Conservation (phyloP, 37 sponge, comb jelly and placozoan species). For the Aplysina aerophoba region DNA sequence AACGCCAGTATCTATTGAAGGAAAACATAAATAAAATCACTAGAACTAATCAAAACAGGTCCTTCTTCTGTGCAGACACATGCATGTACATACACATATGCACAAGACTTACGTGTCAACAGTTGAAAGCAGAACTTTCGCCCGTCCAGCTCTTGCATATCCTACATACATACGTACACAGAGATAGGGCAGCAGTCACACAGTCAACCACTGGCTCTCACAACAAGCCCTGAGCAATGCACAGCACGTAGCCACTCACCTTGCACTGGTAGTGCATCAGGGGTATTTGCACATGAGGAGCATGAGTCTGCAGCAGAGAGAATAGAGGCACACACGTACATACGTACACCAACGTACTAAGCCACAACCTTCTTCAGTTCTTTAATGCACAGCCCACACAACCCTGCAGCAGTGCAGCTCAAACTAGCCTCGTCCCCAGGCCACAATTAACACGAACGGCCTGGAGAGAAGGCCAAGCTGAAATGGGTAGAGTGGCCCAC, state of each 20-base stretch:
- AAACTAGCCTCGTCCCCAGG: no score
- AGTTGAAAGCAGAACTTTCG: conserved; percentile 76
- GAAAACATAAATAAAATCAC: no score
- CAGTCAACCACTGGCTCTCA: background rate
- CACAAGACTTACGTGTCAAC: conserved; percentile 65
- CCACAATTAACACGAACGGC: no score
- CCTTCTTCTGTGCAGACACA: background rate
- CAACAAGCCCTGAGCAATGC: background rate
- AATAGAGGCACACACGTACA: background rate
- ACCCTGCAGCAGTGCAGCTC: no score
- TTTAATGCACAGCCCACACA: no score
- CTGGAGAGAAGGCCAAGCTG: no score
- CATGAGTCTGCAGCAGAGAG: conserved; percentile 64
- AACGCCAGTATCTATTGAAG: conserved; percentile 57
- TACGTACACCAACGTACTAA: no score
- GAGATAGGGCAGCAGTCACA: background rate
- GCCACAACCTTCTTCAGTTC: no score
- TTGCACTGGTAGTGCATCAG: conserved; percentile 77
- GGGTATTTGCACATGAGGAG: conserved; percentile 74
- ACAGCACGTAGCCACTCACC: conserved; percentile 16
- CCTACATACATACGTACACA: background rate
- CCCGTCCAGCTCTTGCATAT: conserved; percentile 68
- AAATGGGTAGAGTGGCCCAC: no score
- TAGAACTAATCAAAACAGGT: no score
- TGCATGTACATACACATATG: background rate